Percentiles rank a stretch among this genome's conserved stretches.
Evolutionary conservation across 2,888 invertebrate genomes (phyloP).

Genomic region (Chrysina gloriosa): DNA sequence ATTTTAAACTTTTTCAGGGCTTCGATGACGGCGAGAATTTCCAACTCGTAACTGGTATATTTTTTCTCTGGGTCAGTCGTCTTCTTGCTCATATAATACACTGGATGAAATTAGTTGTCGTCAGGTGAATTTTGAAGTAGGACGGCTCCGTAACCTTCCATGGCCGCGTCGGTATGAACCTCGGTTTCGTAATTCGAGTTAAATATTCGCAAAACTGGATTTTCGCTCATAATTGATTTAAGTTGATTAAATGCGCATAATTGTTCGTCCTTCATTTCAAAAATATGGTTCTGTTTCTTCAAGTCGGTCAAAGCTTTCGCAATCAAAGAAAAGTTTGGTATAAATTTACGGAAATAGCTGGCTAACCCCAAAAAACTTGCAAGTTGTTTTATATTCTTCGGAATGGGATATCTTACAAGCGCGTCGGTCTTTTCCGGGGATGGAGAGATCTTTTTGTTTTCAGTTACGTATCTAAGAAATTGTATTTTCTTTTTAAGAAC

Average conservation of each 20-base stretch:
- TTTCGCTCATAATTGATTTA: neutral
- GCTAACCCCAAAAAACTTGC: conserved; percentile 29
- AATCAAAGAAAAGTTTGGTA: neutral
- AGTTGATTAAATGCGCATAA: conserved; percentile 25
- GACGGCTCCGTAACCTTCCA: conserved; percentile 54
- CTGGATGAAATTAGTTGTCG: conserved; percentile 52
- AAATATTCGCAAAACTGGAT: conserved; percentile 22
- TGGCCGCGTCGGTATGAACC: conserved; percentile 52
- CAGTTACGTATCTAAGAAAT: conserved; percentile 12
- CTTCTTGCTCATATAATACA: conserved; percentile 56
- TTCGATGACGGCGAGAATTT: conserved; percentile 56
- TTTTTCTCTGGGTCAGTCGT: conserved; percentile 54
- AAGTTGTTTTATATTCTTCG: conserved; percentile 4
- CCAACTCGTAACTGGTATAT: conserved; percentile 58
- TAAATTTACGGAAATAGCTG: conserved; percentile 30
- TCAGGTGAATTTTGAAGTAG: conserved; percentile 51
- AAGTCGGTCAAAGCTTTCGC: neutral
- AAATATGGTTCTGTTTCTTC: neutral
- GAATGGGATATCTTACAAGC: conserved; percentile 12
- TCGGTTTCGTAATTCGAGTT: conserved; percentile 43
- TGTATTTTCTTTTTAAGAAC: neutral
- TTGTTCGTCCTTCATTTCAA: conserved; percentile 3
- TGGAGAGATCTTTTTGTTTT: neutral
- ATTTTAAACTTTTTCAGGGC: conserved; percentile 57
- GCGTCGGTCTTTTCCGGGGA: conserved; percentile 17